These are phyloP conservation scores for Percina caprodes DNA, from an alignment of 2,113 vertebrate genomes.

Conservation along the genomic window DNA sequence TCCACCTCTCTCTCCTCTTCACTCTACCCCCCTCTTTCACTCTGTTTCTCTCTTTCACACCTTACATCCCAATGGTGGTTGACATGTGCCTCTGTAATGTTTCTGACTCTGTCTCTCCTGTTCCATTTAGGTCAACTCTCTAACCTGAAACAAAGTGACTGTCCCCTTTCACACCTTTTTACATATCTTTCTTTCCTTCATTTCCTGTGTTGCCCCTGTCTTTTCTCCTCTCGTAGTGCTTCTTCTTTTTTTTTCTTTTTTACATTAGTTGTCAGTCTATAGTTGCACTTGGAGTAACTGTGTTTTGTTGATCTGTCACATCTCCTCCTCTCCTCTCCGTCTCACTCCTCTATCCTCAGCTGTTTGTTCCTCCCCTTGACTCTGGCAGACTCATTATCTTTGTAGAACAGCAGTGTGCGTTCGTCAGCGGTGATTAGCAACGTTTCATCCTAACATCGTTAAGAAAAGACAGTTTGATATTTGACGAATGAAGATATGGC, in stretches of 20 bases:
- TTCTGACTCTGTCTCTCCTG: conserved; percentile 61
- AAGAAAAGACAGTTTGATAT: conserved; percentile 77
- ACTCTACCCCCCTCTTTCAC: conserved; percentile 54
- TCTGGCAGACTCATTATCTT: conserved; percentile 82
- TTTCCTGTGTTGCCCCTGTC: conserved; percentile 52
- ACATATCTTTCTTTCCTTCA: conserved; percentile 44
- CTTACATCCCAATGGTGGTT: conserved; percentile 62
- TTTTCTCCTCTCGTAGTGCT: conserved; percentile 34
- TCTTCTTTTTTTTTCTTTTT: conserved; percentile 4
- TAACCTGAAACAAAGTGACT: conserved; percentile 72
- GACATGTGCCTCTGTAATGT: conserved; percentile 72
- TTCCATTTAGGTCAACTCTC: conserved; percentile 72
- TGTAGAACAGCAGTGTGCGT: conserved; percentile 74
- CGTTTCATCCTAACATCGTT: conserved; percentile 75
- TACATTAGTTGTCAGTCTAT: conserved; percentile 54
- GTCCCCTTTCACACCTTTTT: conserved; percentile 43
- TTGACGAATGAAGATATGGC: conserved; percentile 76
- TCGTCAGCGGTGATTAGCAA: conserved; percentile 81
- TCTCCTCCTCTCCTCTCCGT: conserved; percentile 52
- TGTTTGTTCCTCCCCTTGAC: conserved; percentile 78
- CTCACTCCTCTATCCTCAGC: conserved; percentile 53
- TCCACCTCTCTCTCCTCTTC: conserved; percentile 3
- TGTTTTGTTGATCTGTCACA: conserved; percentile 73
- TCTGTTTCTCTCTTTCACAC: conserved; percentile 71
- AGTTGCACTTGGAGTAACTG: conserved; percentile 63